Evolutionary conservation across 2,113 vertebrate species (phyloP), one percentile per base, ranked within the genome.

Genomic region (Arenaria interpres): DNA sequence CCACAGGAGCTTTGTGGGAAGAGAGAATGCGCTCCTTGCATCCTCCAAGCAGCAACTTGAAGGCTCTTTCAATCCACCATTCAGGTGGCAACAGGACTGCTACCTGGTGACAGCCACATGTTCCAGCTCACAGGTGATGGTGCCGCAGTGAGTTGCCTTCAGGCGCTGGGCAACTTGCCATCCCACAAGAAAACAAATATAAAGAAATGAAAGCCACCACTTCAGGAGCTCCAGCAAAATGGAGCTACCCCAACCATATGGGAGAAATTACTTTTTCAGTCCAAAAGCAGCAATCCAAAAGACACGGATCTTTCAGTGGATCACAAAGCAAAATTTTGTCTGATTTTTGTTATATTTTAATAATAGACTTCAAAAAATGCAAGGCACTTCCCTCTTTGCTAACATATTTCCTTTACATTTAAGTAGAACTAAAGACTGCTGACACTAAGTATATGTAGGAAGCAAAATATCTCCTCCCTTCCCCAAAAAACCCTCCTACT

Each of bases 371-470:
- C 11, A 62, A 92, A 93, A 92, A 90, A 72, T 85, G 87, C 78
- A 93, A 73, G 45, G 93, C 97, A 94, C 89, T 94, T 96, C 67
- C 88, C 71, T 88, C 73, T 59, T 79, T 41, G 48, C 56, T 64
- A 64, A 28, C 3, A 5, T 88, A 78, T 96, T 91, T 90, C 83
- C 71, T 77, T 87, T 94, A 84, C 67, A 81, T 85, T 95, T 84
- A 91, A 96, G 63, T 62, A 54, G 83, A 96, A 75, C 23, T 87
- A 78, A 81, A 97, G 95, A 85, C 33, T 89, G 86, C 89, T 95
- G 92, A 76, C 57, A 4, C 48, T 76, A 64, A 85, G 33, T 69
- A 41, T 80, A 35, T 39, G 30, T 51, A 72, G 39, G 75, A 90
- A 91, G 46, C 10, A 85, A 95, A 94, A 68, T 21, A 64, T 1